A percentile compares a stretch with the other conserved stretches of the same genome.
Conservation (phyloP, 2,888 invertebrate species). For the Lasiommata megera region DNA sequence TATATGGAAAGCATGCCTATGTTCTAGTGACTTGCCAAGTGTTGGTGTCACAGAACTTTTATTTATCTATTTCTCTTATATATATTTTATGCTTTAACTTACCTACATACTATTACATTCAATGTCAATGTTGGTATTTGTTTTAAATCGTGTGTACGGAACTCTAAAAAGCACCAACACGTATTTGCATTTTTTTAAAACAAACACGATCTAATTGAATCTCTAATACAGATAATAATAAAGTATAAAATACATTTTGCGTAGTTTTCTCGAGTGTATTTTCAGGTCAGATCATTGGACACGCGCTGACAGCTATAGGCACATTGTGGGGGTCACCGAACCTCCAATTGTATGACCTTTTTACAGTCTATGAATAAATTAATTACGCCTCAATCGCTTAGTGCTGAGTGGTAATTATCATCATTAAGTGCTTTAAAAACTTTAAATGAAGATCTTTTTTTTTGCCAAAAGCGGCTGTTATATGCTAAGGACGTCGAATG, state of each 20-base stretch:
- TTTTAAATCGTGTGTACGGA: neutral
- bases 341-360: conserved; percentile 52
- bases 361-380: conserved; percentile 35
- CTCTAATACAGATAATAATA: conserved; percentile 29
- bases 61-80: no score
- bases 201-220: conserved; percentile 27
- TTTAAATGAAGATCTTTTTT: neutral
- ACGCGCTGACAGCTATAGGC: conserved; percentile 52
- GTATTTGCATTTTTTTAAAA: conserved; percentile 10
- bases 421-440: conserved; percentile 2
- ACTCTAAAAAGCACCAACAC: conserved; percentile 10
- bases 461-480: neutral
- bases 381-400: conserved; percentile 19
- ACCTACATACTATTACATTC: no score
- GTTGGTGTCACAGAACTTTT: no score
- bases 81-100: no score
- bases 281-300: conserved; percentile 45
- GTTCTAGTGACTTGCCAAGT: no score
- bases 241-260: neutral
- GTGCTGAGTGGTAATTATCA: conserved; percentile 11
- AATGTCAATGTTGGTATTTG: no score
- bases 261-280: neutral
- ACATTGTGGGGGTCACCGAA: conserved; percentile 42
- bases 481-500: neutral
- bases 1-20: no score